Evolutionary conservation across 2,797 vertebrate genomes (phyloP).

Genomic region (Takifugu ocellatus): DNA sequence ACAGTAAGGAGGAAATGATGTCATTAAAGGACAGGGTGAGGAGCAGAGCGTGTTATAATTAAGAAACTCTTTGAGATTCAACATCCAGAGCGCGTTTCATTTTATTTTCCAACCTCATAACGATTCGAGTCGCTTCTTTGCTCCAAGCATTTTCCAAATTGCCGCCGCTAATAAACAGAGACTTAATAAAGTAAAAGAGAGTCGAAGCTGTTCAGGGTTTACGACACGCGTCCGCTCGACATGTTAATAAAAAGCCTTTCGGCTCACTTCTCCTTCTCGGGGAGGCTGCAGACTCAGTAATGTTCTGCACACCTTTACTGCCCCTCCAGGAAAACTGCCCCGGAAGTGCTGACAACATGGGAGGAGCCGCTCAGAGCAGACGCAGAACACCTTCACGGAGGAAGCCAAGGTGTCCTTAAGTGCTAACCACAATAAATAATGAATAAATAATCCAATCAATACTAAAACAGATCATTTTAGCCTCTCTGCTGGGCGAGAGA

Average conservation of each 20-base stretch:
- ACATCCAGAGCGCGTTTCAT: background rate
- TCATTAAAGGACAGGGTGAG: background rate
- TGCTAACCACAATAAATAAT: too few species aligned
- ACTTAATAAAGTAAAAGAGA: constrained; percentile 34
- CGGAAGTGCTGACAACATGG: background rate
- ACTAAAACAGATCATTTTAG: background rate
- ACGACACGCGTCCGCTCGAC: constrained; percentile 16
- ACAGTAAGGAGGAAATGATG: background rate
- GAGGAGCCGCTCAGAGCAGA: too few species aligned
- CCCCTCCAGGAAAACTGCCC: too few species aligned
- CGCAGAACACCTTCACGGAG: too few species aligned
- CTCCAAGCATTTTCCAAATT: constrained; percentile 23
- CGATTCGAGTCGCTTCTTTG: constrained; percentile 24
- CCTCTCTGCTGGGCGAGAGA: constrained; percentile 7
- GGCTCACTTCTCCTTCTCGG: background rate
- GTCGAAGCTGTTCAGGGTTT: constrained; percentile 23
- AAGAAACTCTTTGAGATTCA: too few species aligned
- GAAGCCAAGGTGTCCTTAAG: too few species aligned
- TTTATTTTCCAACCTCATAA: constrained; percentile 8
- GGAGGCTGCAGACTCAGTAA: constrained; percentile 14
- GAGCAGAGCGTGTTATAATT: background rate
- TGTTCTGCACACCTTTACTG: constrained; percentile 16
- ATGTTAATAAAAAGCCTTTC: constrained; percentile 27
- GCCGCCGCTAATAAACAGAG: constrained; percentile 20
- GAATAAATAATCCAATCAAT: too few species aligned